Evolutionary conservation across 1,140 invertebrate species (phyloP).

Genomic region (Nephotettix cincticeps): DNA sequence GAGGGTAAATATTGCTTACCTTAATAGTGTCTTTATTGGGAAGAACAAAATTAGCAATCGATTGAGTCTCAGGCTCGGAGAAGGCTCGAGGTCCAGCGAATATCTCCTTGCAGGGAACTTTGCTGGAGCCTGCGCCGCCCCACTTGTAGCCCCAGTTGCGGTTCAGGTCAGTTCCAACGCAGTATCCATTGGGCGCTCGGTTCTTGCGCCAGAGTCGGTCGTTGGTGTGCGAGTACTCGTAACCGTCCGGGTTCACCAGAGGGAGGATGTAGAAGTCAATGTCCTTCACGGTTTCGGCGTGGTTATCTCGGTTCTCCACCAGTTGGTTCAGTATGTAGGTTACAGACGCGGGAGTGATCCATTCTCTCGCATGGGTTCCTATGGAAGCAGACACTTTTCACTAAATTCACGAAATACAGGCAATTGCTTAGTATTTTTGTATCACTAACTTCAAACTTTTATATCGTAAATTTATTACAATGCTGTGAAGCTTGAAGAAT

Average conservation of each 20-base stretch:
- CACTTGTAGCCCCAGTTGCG: slow-evolving; percentile 70
- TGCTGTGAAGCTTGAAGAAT: too few relatives aligned
- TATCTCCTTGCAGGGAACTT: slow-evolving; percentile 74
- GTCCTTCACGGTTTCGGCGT: slow-evolving; percentile 67
- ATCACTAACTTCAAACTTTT: too few relatives aligned
- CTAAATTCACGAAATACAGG: too few relatives aligned
- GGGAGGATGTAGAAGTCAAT: slow-evolving; percentile 57
- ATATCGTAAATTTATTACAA: too few relatives aligned
- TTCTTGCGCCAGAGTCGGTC: slow-evolving; percentile 86
- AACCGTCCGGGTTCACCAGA: slow-evolving; percentile 64
- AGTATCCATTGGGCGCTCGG: slow-evolving; percentile 47
- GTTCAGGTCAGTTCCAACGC: slow-evolving; percentile 63
- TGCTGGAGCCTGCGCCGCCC: slow-evolving; percentile 70
- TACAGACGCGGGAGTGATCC: slow-evolving; percentile 73
- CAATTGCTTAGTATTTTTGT: too few relatives aligned
- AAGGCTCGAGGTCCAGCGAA: slow-evolving; percentile 76
- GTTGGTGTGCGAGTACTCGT: slow-evolving; percentile 60
- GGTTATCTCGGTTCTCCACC: slow-evolving; percentile 67
- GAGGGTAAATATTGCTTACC: too few relatives aligned
- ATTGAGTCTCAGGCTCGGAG: slow-evolving; percentile 81
- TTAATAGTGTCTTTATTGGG: slow-evolving; percentile 39
- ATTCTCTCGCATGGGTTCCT: slow-evolving; percentile 72
- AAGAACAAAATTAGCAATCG: slow-evolving; percentile 42
- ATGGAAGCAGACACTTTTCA: slow-evolving; percentile 38
- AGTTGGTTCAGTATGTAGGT: slow-evolving; percentile 70